Conservation (phyloP, 2,797 vertebrate species). For the Monodelphis domestica region DNA sequence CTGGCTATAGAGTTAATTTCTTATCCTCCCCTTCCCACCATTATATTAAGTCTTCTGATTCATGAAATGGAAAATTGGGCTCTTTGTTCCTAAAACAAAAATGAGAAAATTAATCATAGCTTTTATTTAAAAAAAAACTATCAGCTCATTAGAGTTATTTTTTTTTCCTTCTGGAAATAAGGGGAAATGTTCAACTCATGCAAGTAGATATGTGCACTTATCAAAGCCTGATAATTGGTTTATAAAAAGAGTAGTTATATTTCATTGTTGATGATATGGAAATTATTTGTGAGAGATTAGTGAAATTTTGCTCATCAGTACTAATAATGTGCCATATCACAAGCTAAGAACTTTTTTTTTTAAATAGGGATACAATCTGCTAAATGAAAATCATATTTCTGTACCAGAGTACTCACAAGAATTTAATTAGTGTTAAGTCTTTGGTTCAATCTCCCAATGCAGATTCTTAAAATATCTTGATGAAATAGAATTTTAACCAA, state of each 20-base stretch:
- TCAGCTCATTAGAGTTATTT: not conserved
- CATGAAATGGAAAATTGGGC: not conserved
- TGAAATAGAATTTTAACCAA: constrained; percentile 60
- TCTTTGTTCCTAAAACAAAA: not conserved
- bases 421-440: constrained; percentile 71
- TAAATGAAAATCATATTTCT: constrained; percentile 66
- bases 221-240: constrained; percentile 27
- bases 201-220: not conserved
- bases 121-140: not conserved
- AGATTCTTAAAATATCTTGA: constrained; percentile 69
- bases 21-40: not conserved
- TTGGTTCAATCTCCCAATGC: constrained; percentile 49
- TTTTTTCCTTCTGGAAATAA: constrained; percentile 21
- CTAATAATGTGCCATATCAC: constrained; percentile 25
- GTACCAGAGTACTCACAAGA: constrained; percentile 41
- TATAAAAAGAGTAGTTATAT: constrained; percentile 42
- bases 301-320: constrained; percentile 44
- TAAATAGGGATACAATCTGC: not conserved
- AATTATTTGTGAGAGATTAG: constrained; percentile 42
- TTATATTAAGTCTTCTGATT: not conserved
- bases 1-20: not conserved
- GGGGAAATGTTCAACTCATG: not conserved
- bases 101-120: constrained; percentile 1
- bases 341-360: constrained; percentile 49
- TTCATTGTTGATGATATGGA: constrained; percentile 27